Evolutionary conservation across 2,888 invertebrate species (phyloP).

Genomic region (Halictus ligatus): DNA sequence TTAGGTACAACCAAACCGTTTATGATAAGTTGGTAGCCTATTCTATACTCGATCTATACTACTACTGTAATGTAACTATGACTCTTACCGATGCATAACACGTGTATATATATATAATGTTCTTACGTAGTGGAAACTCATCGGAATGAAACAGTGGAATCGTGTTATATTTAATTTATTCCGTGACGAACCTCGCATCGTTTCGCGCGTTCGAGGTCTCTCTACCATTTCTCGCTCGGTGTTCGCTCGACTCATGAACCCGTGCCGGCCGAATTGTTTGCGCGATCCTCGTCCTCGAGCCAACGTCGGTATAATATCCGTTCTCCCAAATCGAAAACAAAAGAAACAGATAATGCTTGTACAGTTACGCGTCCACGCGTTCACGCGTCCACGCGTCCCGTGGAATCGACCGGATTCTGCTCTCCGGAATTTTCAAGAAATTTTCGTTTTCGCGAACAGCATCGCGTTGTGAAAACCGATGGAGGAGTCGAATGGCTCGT

Average conservation of each 20-base stretch:
- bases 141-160: slow-evolving; percentile 69
- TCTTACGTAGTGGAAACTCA: slow-evolving; percentile 78
- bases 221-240: slow-evolving; percentile 51
- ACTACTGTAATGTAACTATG: slow-evolving; percentile 80
- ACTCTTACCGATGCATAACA: slow-evolving; percentile 81
- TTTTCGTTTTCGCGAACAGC: not conserved
- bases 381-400: not conserved
- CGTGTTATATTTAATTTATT: slow-evolving; percentile 76
- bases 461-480: not conserved
- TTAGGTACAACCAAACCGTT: slow-evolving; percentile 75
- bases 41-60: slow-evolving; percentile 77
- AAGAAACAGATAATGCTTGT: not conserved
- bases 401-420: not conserved
- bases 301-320: not conserved
- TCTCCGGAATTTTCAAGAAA: slow-evolving; percentile 18
- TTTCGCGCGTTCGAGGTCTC: slow-evolving; percentile 56
- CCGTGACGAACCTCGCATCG: slow-evolving; percentile 50
- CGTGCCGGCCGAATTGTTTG: slow-evolving; percentile 34
- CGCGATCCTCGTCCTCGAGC: not conserved
- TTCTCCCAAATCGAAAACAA: not conserved
- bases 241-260: slow-evolving; percentile 71
- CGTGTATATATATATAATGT: slow-evolving; percentile 79
- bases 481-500: not conserved
- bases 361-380: not conserved
- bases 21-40: slow-evolving; percentile 80